phyloP scores from a whole-genome alignment of 2,888 invertebrate species.

The Dryadula phaetusa region DNA sequence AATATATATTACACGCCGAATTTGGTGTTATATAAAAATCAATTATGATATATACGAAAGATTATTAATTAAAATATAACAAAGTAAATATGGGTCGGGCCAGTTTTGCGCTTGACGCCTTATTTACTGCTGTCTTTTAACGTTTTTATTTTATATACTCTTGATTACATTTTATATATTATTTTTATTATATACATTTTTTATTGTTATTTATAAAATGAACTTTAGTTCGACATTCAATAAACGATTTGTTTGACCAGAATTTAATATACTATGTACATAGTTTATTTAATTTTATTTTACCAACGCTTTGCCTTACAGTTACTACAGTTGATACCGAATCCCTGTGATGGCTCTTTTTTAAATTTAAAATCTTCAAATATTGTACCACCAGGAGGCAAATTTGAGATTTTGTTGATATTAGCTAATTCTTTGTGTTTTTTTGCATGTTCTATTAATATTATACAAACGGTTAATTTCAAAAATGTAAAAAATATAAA shows the following conservation, averaged over 20 bases:
- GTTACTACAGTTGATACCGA: neutral
- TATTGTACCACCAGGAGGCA: neutral
- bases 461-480: neutral
- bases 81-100: slow-evolving; percentile 21
- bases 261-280: neutral
- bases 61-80: slow-evolving; percentile 1
- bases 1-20: neutral
- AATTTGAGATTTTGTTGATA: neutral
- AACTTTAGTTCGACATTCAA: neutral
- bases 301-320: neutral
- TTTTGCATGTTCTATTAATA: no score
- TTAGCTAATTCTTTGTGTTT: no score
- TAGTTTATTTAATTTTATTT: neutral
- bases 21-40: neutral
- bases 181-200: neutral
- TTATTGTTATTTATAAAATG: neutral
- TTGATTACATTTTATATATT: slow-evolving; percentile 6
- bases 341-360: neutral
- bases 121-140: neutral
- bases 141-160: slow-evolving; percentile 2
- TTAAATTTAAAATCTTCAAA: neutral
- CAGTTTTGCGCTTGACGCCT: slow-evolving; percentile 25
- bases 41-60: slow-evolving; percentile 9
- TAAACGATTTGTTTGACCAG: neutral
- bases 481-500: slow-evolving; percentile 19